Conservation (phyloP, 2,888 invertebrate genomes). For the Mimumesa dahlbomi region DNA sequence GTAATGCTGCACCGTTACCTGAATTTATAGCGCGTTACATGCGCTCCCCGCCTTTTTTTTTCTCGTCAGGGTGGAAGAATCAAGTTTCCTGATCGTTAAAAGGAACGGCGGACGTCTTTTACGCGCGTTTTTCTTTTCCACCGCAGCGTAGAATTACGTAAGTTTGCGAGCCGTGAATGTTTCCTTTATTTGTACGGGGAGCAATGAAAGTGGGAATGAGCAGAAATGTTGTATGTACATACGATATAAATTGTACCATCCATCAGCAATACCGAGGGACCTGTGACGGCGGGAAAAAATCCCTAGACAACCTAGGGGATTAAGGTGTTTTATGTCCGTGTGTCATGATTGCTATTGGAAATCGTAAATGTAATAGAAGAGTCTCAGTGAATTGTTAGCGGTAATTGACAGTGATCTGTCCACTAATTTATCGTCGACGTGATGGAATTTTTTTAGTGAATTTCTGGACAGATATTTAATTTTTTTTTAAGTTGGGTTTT, state of each 20-base stretch:
- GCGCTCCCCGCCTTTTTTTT: not conserved
- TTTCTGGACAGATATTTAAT: not conserved
- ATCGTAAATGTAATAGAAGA: not conserved
- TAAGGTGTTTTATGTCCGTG: not conserved
- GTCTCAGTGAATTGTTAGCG: not conserved
- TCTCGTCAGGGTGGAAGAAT: constrained; percentile 16
- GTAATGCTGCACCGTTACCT: constrained; percentile 23
- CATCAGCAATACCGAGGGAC: not conserved
- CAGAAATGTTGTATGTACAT: not conserved
- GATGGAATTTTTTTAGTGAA: no score
- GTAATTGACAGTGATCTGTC: constrained; percentile 1
- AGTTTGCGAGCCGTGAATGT: not conserved
- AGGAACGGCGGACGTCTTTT: constrained; percentile 8
- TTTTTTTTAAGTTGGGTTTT: no score
- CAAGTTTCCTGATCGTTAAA: constrained; percentile 38
- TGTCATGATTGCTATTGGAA: not conserved
- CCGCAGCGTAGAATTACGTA: constrained; percentile 3
- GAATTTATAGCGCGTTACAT: constrained; percentile 24
- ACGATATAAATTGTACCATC: not conserved
- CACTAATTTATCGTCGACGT: constrained; percentile 1
- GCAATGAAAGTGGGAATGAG: not conserved
- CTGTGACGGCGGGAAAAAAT: not conserved
- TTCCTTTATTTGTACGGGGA: not conserved
- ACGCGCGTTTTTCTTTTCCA: not conserved
- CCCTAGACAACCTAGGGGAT: no score